Conservation (phyloP, 2,113 vertebrate genomes). For the Hipposideros armiger region DNA sequence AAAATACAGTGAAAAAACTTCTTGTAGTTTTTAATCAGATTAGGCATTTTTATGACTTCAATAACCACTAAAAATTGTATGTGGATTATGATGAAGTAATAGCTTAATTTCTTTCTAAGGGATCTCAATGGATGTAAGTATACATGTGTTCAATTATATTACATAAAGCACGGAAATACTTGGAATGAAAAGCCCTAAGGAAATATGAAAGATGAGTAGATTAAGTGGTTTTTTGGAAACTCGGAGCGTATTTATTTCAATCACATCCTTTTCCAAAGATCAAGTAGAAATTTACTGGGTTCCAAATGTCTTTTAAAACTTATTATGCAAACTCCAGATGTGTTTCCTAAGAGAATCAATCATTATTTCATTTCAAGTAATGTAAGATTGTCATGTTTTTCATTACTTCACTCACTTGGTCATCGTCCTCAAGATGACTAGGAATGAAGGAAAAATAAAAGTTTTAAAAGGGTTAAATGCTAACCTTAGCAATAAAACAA, state of each 20-base stretch:
- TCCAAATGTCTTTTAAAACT: neutral
- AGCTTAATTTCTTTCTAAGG: conserved; percentile 4
- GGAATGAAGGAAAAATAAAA: neutral
- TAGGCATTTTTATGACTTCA: neutral
- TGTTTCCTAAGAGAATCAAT: neutral
- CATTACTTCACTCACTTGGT: neutral
- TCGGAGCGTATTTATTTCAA: neutral
- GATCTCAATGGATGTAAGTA: neutral
- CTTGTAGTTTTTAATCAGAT: neutral
- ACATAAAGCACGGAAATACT: neutral
- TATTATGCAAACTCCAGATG: neutral
- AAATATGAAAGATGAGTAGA: neutral
- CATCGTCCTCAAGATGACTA: neutral
- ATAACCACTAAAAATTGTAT: neutral
- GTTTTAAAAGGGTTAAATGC: neutral
- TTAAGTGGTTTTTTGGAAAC: neutral
- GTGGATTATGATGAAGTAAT: neutral
- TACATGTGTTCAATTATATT: neutral
- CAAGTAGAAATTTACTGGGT: neutral
- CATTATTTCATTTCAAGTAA: neutral
- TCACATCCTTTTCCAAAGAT: neutral
- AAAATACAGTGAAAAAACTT: neutral
- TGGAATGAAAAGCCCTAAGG: neutral
- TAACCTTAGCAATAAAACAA: neutral
- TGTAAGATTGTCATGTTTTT: neutral